A percentile compares a stretch with the other conserved stretches of the same genome.
Evolutionary conservation across 2,113 vertebrate species (phyloP).

Genomic region (Taurulus bubalis): DNA sequence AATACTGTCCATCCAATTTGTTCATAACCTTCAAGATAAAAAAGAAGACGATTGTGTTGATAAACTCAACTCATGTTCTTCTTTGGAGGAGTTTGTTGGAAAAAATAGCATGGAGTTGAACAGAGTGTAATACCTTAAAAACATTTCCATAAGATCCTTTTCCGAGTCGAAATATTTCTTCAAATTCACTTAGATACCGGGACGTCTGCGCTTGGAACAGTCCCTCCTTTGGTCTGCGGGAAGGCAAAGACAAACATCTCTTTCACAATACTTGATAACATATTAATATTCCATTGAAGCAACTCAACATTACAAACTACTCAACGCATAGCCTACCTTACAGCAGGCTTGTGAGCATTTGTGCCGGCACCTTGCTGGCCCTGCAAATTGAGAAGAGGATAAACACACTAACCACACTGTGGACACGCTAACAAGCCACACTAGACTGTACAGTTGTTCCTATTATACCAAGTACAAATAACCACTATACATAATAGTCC

Average conservation of each 20-base stretch:
- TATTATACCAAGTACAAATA: neutral
- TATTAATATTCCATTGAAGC: neutral
- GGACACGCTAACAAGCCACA: neutral
- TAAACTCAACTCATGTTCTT: neutral
- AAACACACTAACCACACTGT: neutral
- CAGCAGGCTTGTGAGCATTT: conserved; percentile 60
- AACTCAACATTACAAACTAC: neutral
- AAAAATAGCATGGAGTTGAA: neutral
- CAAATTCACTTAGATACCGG: conserved; percentile 96
- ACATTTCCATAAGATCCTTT: conserved; percentile 96
- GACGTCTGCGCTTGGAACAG: conserved; percentile 94
- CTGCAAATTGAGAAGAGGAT: conserved; percentile 60
- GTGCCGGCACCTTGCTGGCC: conserved; percentile 58
- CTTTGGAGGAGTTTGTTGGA: neutral
- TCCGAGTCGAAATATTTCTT: conserved; percentile 89
- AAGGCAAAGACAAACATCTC: conserved; percentile 10
- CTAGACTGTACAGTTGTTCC: neutral
- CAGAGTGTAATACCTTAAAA: conserved; percentile 87
- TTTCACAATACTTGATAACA: neutral
- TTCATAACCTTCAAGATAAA: conserved; percentile 89
- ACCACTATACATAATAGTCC: neutral
- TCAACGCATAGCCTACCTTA: conserved; percentile 67
- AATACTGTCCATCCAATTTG: conserved; percentile 95
- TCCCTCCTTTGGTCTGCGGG: conserved; percentile 86
- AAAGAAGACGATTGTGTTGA: neutral